Evolutionary conservation across 2,797 vertebrate genomes (phyloP).

Genomic region (Mus minutoides): DNA sequence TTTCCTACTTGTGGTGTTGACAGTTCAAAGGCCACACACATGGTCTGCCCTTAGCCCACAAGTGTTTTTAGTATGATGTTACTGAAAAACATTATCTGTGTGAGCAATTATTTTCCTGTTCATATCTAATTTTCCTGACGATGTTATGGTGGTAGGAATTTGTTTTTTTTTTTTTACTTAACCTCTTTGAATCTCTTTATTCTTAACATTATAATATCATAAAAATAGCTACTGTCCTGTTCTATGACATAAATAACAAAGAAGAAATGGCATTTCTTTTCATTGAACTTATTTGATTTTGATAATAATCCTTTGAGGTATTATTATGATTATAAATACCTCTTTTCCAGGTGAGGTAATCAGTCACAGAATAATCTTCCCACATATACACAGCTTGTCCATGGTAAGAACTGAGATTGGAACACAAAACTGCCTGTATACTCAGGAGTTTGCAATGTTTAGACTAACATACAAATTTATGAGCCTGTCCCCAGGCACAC

Average conservation of each 20-base stretch:
- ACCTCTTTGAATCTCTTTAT: background rate
- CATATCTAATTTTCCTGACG: conserved; percentile 6
- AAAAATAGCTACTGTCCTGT: background rate
- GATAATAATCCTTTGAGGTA: background rate
- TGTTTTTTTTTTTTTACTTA: background rate
- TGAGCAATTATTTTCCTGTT: background rate
- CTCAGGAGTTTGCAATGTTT: background rate
- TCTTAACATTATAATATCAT: conserved; percentile 16
- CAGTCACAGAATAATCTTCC: background rate
- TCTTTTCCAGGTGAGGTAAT: background rate
- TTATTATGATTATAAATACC: background rate
- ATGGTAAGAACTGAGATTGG: background rate
- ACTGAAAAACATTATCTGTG: background rate
- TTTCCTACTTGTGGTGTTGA: background rate
- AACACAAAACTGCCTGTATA: background rate
- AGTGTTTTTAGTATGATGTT: background rate
- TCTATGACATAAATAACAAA: background rate
- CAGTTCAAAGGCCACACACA: background rate
- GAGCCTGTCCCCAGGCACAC: no score
- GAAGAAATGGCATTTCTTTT: background rate
- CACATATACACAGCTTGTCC: background rate
- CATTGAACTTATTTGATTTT: background rate
- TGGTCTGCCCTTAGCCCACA: background rate
- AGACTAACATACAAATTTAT: background rate
- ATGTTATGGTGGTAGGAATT: background rate